Conservation (phyloP, 1,140 invertebrate species). For the Tetranychus urticae region DNA sequence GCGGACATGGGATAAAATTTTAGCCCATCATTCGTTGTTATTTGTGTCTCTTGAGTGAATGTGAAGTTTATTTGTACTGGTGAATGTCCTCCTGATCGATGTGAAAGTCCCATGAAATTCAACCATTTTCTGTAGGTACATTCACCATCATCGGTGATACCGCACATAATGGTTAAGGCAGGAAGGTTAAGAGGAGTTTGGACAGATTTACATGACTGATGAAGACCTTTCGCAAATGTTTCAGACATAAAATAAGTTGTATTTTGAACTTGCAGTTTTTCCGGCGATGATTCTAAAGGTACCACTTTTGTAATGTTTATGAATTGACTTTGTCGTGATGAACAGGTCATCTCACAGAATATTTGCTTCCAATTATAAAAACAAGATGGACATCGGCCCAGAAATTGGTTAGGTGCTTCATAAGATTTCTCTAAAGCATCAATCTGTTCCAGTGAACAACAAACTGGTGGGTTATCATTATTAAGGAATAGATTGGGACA, state of each 20-base stretch:
- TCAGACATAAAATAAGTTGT: constrained; percentile 5
- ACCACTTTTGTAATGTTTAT: constrained; percentile 1
- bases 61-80: constrained; percentile 13
- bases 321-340: constrained; percentile 11
- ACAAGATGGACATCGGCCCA: constrained; percentile 13
- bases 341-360: constrained; percentile 13
- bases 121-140: constrained; percentile 8
- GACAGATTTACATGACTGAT: constrained; percentile 13
- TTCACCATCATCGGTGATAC: not conserved
- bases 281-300: constrained; percentile 13
- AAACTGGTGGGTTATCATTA: constrained; percentile 2
- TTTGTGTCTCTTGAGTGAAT: not conserved
- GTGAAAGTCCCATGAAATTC: constrained; percentile 12
- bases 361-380: constrained; percentile 11
- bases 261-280: not conserved
- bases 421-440: not conserved
- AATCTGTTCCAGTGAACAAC: constrained; percentile 5
- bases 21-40: not conserved
- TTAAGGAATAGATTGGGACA: constrained; percentile 6
- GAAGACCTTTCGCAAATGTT: constrained; percentile 8
- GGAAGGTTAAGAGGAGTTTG: constrained; percentile 4
- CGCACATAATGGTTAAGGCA: constrained; percentile 13
- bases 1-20: not conserved
- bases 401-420: constrained; percentile 17
- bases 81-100: constrained; percentile 9